Percentiles rank a stretch among this genome's conserved stretches.
Evolutionary conservation across 2,113 vertebrate genomes (phyloP).

Genomic region (Athene cunicularia): DNA sequence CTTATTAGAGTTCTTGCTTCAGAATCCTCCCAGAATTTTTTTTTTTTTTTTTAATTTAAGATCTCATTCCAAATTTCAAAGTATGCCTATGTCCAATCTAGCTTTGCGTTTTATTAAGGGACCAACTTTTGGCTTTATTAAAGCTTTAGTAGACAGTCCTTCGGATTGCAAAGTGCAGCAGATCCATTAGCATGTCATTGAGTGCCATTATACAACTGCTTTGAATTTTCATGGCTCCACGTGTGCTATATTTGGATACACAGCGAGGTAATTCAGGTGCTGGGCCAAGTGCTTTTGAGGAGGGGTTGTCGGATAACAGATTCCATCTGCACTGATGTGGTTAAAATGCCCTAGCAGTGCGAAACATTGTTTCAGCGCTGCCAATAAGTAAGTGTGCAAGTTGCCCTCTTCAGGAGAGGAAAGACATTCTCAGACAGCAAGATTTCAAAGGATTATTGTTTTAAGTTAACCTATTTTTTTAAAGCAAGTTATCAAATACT

Average conservation of each 20-base stretch:
- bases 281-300: background rate
- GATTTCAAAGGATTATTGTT: background rate
- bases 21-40: background rate
- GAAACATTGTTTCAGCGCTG: fast-evolving
- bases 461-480: background rate
- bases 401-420: background rate
- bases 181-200: background rate
- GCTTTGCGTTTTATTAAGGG: background rate
- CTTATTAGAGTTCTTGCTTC: background rate
- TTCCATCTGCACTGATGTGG: background rate
- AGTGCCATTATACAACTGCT: background rate
- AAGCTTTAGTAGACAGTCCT: background rate
- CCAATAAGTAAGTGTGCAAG: background rate
- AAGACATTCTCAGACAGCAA: background rate
- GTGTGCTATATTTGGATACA: background rate
- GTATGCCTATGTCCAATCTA: background rate
- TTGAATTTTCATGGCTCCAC: background rate
- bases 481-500: background rate
- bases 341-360: background rate
- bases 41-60: background rate
- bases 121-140: background rate
- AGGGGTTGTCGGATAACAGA: background rate
- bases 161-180: background rate
- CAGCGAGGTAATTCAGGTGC: background rate
- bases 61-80: background rate